Conservation (phyloP, 2,797 vertebrate species). For the Anisognathus igniventris region DNA sequence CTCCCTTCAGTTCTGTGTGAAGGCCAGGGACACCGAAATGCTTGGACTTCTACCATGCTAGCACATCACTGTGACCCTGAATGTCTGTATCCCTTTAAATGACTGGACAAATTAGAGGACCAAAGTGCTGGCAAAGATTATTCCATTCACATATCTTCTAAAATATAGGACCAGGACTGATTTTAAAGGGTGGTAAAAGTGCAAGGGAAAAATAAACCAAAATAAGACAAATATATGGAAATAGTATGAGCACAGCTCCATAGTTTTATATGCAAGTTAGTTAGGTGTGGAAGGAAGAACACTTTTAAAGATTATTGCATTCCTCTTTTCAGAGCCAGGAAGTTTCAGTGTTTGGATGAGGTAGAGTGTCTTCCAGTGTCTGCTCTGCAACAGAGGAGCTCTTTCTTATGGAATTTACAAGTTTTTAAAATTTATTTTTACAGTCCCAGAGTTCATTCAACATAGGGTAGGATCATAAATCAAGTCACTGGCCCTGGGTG, state of each 20-base stretch:
- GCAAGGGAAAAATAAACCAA: background rate
- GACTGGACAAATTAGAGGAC: background rate
- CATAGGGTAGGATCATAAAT: background rate
- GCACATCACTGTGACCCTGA: background rate
- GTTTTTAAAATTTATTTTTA: background rate
- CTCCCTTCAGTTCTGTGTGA: background rate
- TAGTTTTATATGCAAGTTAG: background rate
- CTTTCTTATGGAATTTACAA: background rate
- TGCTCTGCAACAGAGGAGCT: background rate
- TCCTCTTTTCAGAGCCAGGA: background rate
- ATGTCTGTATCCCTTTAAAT: background rate
- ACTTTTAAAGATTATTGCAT: background rate
- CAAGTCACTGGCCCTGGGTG: background rate
- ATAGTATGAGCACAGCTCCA: background rate
- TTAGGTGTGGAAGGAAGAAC: background rate
- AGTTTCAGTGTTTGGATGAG: background rate
- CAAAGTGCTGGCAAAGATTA: background rate
- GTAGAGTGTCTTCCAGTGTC: background rate
- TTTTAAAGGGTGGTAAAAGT: background rate
- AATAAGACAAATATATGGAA: background rate
- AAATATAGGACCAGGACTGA: background rate
- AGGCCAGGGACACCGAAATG: fast-evolving
- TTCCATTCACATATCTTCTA: background rate
- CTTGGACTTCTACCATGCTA: background rate
- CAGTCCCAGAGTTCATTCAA: background rate